Conservation (phyloP, 2,888 invertebrate genomes). For the Adela reaumurella region DNA sequence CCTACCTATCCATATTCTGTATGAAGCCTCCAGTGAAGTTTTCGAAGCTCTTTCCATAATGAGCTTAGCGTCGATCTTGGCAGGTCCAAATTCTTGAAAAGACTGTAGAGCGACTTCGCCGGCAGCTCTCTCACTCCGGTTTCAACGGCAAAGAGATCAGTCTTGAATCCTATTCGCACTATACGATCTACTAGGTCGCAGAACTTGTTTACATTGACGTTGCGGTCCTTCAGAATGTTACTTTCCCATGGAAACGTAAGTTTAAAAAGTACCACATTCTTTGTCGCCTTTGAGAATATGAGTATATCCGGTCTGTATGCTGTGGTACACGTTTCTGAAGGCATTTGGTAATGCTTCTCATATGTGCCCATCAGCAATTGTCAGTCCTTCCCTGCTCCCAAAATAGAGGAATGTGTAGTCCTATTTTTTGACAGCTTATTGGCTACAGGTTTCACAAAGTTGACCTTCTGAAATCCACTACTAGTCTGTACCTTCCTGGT, state of each 20-base stretch:
- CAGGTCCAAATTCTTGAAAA: neutral
- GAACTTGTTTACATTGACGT: neutral
- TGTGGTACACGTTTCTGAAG: neutral
- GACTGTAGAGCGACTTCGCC: constrained; percentile 1
- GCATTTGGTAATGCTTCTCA: constrained; percentile 1
- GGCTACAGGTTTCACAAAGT: constrained; percentile 1
- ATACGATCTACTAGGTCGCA: neutral
- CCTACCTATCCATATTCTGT: too few species aligned
- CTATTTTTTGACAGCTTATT: too few species aligned
- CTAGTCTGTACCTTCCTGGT: neutral
- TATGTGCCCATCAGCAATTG: neutral
- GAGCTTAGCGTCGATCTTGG: constrained; percentile 1
- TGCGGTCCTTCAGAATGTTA: neutral
- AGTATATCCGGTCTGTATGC: neutral
- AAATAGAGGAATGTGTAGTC: neutral
- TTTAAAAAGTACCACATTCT: neutral
- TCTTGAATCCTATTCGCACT: neutral
- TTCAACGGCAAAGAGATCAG: constrained; percentile 1
- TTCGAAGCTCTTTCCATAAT: constrained; percentile 1
- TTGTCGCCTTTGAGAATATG: constrained; percentile 1
- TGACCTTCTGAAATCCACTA: neutral
- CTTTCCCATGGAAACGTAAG: constrained; percentile 1
- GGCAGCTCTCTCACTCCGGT: neutral
- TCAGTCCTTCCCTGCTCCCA: neutral
- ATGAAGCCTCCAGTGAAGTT: neutral